Conservation (phyloP, 2,113 vertebrate species). For the Semnornis frantzii region DNA sequence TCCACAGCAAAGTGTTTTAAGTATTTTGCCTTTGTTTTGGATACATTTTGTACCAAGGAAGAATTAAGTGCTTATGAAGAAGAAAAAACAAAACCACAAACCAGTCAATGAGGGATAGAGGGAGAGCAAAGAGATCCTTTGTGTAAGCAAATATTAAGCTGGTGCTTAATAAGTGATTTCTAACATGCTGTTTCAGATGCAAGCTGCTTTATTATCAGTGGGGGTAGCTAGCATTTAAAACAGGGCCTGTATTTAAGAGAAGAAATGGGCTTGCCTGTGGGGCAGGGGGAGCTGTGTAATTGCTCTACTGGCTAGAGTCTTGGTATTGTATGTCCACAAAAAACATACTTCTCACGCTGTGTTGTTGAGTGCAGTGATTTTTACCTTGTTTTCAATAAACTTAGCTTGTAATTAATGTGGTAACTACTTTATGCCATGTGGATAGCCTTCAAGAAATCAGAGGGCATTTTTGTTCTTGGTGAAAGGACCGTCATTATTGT, state of each 20-base stretch:
- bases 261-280: slow-evolving; percentile 5
- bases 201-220: slow-evolving; percentile 19
- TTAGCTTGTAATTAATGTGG: slow-evolving; percentile 1
- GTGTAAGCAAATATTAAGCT: slow-evolving; percentile 66
- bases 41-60: slow-evolving; percentile 68
- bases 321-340: background rate
- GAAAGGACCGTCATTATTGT: background rate
- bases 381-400: slow-evolving; percentile 66
- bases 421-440: background rate
- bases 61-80: slow-evolving; percentile 25
- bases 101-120: background rate
- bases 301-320: slow-evolving; percentile 67
- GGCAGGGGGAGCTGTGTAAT: slow-evolving; percentile 17
- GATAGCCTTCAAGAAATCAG: background rate
- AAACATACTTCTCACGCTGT: slow-evolving; percentile 5
- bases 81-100: background rate
- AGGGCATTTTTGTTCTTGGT: background rate
- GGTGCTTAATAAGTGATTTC: slow-evolving; percentile 74
- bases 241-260: slow-evolving; percentile 30
- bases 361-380: slow-evolving; percentile 53
- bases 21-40: slow-evolving; percentile 64
- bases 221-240: slow-evolving; percentile 30
- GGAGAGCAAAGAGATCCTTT: background rate
- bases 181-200: slow-evolving; percentile 39
- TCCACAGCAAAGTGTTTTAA: slow-evolving; percentile 35